A percentile compares a stretch with the other conserved stretches of the same genome.
These are phyloP conservation scores for Pimephales promelas DNA, from an alignment of 2,113 vertebrate species.

Conservation along the genomic window DNA sequence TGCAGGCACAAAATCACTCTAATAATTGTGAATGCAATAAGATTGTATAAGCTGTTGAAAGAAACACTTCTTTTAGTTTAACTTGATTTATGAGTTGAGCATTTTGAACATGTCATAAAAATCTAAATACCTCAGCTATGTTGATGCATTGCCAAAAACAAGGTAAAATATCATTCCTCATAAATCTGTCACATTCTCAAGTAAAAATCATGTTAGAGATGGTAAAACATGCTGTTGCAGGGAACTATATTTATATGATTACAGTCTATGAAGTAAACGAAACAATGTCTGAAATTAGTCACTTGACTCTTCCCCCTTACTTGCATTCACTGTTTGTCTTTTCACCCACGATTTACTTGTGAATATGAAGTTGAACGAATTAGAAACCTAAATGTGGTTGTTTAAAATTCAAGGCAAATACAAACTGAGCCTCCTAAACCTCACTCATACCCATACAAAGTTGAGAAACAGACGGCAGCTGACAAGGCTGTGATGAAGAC, in stretches of 20 bases:
- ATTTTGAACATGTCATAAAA: not conserved
- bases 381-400: not conserved
- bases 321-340: not conserved
- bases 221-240: not conserved
- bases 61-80: not conserved
- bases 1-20: not conserved
- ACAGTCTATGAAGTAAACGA: not conserved
- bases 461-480: not conserved
- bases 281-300: not conserved
- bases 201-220: not conserved
- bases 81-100: not conserved
- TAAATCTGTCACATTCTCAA: not conserved
- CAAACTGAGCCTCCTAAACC: not conserved
- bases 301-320: constrained; percentile 10
- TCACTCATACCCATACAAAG: not conserved
- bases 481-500: not conserved
- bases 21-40: not conserved
- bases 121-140: not conserved
- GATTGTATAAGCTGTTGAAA: not conserved
- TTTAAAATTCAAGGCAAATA: not conserved
- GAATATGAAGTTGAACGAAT: not conserved
- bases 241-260: not conserved
- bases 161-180: not conserved
- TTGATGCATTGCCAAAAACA: not conserved
- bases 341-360: not conserved